These are phyloP conservation scores for Synergus umbraculus DNA, from an alignment of 2,888 invertebrate species.

Conservation along the genomic window DNA sequence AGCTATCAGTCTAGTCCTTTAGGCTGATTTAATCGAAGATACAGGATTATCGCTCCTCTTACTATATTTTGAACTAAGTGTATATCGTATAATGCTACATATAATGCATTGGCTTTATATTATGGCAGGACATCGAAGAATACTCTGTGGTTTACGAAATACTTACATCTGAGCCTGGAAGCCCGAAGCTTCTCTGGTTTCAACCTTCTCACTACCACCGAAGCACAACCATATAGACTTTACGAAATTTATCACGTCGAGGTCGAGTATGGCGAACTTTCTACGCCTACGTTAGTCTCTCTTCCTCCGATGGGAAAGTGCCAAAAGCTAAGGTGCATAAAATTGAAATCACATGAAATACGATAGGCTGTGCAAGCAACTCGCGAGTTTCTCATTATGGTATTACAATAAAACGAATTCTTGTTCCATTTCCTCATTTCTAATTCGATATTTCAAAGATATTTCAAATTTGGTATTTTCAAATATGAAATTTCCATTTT, in stretches of 20 bases:
- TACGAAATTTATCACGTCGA: constrained; percentile 49
- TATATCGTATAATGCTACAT: not conserved
- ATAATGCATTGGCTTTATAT: not conserved
- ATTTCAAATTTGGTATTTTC: not conserved
- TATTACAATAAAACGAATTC: constrained; percentile 22
- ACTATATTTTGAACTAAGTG: not conserved
- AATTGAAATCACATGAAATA: constrained; percentile 33
- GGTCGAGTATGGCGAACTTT: constrained; percentile 46
- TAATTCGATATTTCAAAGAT: not conserved
- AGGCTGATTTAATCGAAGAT: not conserved
- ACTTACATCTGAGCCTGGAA: not conserved
- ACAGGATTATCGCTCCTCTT: not conserved
- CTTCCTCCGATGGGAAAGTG: constrained; percentile 37
- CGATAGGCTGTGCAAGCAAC: constrained; percentile 11
- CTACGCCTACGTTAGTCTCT: constrained; percentile 45
- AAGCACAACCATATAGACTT: constrained; percentile 18
- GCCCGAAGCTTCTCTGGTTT: constrained; percentile 20
- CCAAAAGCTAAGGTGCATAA: constrained; percentile 37
- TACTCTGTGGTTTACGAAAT: constrained; percentile 8
- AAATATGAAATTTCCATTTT: not conserved
- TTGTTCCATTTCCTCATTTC: not conserved
- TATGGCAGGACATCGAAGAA: not conserved
- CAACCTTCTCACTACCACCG: constrained; percentile 22
- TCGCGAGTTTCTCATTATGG: constrained; percentile 8
- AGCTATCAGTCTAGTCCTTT: not conserved